Percentiles rank a stretch among this genome's conserved stretches.
Evolutionary conservation across 2,797 vertebrate species (phyloP).

Genomic region (Dermochelys coriacea): DNA sequence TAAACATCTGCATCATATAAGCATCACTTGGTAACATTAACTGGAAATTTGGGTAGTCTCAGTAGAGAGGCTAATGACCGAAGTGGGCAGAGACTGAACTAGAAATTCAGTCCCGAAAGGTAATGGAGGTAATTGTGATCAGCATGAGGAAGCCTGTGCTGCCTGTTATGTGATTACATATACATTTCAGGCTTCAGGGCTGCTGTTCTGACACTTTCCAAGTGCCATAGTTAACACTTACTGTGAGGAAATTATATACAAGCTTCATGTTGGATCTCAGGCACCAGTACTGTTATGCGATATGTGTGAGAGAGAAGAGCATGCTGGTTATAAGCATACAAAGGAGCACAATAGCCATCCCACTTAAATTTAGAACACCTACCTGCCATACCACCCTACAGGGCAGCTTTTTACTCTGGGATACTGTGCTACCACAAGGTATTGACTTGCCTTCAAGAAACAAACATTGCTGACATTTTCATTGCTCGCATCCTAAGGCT

Average conservation of each 20-base stretch:
- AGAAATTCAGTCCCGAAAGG: background rate
- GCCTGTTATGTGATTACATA: background rate
- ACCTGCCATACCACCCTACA: background rate
- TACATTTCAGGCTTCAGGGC: background rate
- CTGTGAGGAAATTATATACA: background rate
- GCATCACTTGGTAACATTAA: background rate
- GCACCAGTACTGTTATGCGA: background rate
- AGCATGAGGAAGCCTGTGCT: background rate
- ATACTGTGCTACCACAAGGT: background rate
- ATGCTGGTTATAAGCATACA: background rate
- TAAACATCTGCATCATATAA: background rate
- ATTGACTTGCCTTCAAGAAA: background rate
- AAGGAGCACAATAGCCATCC: background rate
- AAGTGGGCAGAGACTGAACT: background rate
- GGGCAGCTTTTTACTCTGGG: background rate
- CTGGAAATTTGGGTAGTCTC: background rate
- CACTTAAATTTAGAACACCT: background rate
- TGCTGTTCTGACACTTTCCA: background rate
- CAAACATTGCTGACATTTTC: background rate
- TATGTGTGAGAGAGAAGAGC: rapidly evolving
- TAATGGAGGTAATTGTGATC: background rate
- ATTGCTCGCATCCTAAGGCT: background rate
- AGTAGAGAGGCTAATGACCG: background rate
- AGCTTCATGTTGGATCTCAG: background rate
- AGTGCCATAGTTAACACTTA: background rate